A percentile compares a stretch with the other conserved stretches of the same genome.
Conservation (phyloP, 2,888 invertebrate genomes). For the Cephus pulcher region DNA sequence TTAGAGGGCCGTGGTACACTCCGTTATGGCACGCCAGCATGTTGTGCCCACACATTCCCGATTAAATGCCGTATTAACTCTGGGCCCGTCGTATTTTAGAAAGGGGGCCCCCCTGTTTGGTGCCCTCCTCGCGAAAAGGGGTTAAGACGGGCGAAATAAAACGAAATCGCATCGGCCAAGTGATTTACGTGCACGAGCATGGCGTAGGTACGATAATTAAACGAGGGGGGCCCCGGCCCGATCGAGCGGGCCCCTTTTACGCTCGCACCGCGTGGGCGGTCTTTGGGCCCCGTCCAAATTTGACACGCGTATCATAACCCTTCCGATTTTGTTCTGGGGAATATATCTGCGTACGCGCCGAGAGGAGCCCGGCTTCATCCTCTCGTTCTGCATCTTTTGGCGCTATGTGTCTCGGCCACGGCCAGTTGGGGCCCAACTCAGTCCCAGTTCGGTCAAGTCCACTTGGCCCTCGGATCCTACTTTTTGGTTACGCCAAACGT, state of each 20-base stretch:
- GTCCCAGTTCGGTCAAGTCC: background rate
- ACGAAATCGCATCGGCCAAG: constrained; percentile 47
- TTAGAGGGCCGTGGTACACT: constrained; percentile 38
- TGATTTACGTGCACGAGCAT: constrained; percentile 61
- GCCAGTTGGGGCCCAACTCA: background rate
- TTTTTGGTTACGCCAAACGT: constrained; percentile 1
- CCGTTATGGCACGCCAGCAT: constrained; percentile 47
- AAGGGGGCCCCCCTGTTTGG: constrained; percentile 2
- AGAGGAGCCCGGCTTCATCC: constrained; percentile 25
- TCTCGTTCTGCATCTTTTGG: constrained; percentile 9
- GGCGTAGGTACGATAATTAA: constrained; percentile 60
- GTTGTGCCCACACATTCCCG: constrained; percentile 56
- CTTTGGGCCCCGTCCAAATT: constrained; percentile 55
- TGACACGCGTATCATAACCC: constrained; percentile 61
- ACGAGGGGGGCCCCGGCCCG: constrained; percentile 50
- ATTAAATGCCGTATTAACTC: constrained; percentile 60
- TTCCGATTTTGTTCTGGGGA: constrained; percentile 36
- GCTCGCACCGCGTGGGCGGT: constrained; percentile 57
- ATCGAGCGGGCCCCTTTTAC: constrained; percentile 43
- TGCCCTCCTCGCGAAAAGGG: constrained; percentile 38
- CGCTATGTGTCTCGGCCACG: background rate
- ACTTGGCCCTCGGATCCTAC: background rate
- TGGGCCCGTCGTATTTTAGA: constrained; percentile 51
- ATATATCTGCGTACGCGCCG: background rate
- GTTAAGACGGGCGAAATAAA: constrained; percentile 43